Percentiles rank a stretch among this genome's conserved stretches.
Evolutionary conservation across 1,140 invertebrate species (phyloP).

Genomic region (Magallana angulata): DNA sequence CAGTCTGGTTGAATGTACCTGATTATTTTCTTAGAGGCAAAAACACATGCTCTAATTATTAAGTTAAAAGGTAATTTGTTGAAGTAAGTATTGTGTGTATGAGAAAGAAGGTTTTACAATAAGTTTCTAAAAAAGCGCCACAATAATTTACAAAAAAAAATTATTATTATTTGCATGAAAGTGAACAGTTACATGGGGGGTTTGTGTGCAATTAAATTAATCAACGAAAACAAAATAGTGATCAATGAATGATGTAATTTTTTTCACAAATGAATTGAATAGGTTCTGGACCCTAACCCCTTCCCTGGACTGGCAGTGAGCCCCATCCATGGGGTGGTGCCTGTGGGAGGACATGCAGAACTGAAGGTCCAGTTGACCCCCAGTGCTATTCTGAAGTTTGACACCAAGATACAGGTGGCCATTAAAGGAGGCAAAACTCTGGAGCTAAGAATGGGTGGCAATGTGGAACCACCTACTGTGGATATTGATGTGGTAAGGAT

Average conservation of each 20-base stretch:
- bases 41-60: no score
- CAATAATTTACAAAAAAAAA: no score
- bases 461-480: slow-evolving; percentile 76
- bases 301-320: slow-evolving; percentile 76
- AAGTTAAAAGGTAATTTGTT: no score
- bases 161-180: no score
- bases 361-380: slow-evolving; percentile 75
- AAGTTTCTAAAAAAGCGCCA: no score
- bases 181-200: no score
- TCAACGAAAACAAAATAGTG: not conserved
- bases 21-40: no score
- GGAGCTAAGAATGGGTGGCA: slow-evolving; percentile 77
- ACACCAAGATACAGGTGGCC: slow-evolving; percentile 76
- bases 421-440: slow-evolving; percentile 76
- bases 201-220: no score
- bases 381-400: slow-evolving; percentile 78
- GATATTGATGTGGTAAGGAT: slow-evolving; percentile 78
- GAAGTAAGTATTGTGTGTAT: no score
- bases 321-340: slow-evolving; percentile 77
- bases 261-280: not conserved
- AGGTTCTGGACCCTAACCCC: slow-evolving; percentile 79
- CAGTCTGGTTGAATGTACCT: no score
- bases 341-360: slow-evolving; percentile 76
- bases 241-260: not conserved
- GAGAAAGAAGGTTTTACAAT: no score